These are phyloP conservation scores for Fabriciana adippe DNA, from an alignment of 2,888 invertebrate genomes.

Conservation along the genomic window DNA sequence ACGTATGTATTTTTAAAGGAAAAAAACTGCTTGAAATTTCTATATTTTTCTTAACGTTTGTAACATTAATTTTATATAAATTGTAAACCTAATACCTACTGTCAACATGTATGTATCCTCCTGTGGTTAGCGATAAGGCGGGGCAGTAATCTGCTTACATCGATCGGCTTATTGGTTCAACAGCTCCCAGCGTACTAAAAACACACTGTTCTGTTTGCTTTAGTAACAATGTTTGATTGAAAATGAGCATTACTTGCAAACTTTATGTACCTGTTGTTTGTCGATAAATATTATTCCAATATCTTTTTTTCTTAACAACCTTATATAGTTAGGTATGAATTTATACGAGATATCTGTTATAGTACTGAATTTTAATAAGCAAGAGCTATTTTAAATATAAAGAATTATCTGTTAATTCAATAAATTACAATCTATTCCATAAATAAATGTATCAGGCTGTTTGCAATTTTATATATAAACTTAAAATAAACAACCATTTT, in stretches of 20 bases:
- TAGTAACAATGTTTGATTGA: conserved; percentile 26
- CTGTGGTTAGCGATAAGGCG: conserved; percentile 20
- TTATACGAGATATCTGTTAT: no score
- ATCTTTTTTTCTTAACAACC: background rate
- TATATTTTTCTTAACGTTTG: background rate
- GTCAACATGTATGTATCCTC: conserved; percentile 11
- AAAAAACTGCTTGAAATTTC: background rate
- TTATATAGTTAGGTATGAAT: no score
- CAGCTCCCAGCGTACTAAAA: conserved; percentile 27
- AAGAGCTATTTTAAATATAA: no score
- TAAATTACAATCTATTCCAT: no score
- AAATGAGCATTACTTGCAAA: conserved; percentile 14
- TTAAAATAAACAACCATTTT: background rate
- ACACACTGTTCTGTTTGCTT: conserved; percentile 17
- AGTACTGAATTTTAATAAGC: no score
- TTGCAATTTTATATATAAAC: no score
- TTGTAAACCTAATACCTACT: conserved; percentile 1
- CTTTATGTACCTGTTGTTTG: background rate
- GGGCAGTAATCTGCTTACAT: conserved; percentile 38
- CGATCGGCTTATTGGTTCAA: conserved; percentile 39
- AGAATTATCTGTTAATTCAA: no score
- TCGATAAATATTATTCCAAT: background rate
- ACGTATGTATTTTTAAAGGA: background rate
- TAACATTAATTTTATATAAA: conserved; percentile 8
- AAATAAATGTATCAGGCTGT: no score